A percentile compares a stretch with the other conserved stretches of the same genome.
phyloP scores from a whole-genome alignment of 2,113 vertebrate genomes.

The Montifringilla adamsi region DNA sequence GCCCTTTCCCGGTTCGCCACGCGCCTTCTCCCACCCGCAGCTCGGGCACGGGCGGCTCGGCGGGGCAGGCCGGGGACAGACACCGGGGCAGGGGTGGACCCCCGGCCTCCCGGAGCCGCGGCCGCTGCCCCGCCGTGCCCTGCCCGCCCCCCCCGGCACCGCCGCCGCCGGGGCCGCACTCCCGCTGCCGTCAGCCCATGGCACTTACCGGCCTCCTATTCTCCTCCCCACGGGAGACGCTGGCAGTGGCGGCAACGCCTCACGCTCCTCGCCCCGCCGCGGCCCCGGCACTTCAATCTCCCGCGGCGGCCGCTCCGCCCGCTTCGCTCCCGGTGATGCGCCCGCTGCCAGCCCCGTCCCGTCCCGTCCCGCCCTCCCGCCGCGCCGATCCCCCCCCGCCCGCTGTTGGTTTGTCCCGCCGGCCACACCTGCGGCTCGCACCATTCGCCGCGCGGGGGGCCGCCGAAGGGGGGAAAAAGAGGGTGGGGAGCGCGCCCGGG shows the following conservation, averaged over 20 bases:
- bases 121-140: neutral
- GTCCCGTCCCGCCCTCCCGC: neutral
- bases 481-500: rapidly evolving
- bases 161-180: neutral
- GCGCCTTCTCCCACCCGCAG: neutral
- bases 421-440: constrained; percentile 22
- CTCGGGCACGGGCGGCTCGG: neutral
- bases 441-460: neutral
- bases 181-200: neutral
- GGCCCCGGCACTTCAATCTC: constrained; percentile 33
- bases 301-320: neutral
- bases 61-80: neutral
- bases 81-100: neutral
- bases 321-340: constrained; percentile 26
- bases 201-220: neutral
- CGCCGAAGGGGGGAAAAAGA: neutral
- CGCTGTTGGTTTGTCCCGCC: constrained; percentile 22
- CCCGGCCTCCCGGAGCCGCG: neutral
- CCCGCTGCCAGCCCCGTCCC: neutral
- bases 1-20: neutral
- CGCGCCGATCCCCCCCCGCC: neutral
- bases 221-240: neutral
- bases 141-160: neutral
- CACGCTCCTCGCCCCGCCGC: neutral
- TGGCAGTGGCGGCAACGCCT: neutral